A percentile compares a stretch with the other conserved stretches of the same genome.
phyloP scores from a whole-genome alignment of 2,113 vertebrate genomes.

The Hassar affinis region DNA sequence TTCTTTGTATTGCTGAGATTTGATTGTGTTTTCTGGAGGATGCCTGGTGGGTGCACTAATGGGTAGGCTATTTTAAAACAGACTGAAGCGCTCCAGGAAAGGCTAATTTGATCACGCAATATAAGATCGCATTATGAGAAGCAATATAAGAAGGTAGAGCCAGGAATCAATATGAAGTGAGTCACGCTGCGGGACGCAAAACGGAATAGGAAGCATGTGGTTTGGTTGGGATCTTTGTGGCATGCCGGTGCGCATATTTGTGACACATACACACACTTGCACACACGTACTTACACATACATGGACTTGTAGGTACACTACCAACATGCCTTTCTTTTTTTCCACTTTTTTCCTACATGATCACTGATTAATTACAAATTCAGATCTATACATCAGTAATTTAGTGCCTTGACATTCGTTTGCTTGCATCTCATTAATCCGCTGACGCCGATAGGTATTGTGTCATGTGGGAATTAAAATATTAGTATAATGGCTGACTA shows the following conservation, averaged over 20 bases:
- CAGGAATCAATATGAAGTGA: conserved; percentile 29
- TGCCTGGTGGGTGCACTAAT: conserved; percentile 15
- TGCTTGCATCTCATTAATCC: neutral
- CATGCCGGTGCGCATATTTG: neutral
- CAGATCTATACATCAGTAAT: neutral
- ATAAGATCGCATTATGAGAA: conserved; percentile 26
- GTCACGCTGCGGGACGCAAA: neutral
- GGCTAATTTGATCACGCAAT: conserved; percentile 19
- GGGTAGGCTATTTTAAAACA: conserved; percentile 23
- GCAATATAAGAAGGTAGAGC: conserved; percentile 18
- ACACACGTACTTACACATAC: neutral
- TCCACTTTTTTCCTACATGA: too few species aligned
- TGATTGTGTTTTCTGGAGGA: conserved; percentile 24
- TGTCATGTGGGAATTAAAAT: neutral
- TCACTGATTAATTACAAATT: neutral
- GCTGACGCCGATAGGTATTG: neutral
- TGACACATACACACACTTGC: neutral
- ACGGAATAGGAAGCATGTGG: conserved; percentile 10
- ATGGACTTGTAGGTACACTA: neutral
- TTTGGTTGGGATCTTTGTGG: neutral
- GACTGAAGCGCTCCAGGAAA: conserved; percentile 26
- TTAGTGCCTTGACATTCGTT: neutral
- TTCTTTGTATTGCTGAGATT: neutral
- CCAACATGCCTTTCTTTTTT: neutral
- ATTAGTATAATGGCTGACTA: neutral